Base-by-base conservation (phyloP, 2,888 invertebrate genomes). In the Drosophila nr. fundita region DNA sequence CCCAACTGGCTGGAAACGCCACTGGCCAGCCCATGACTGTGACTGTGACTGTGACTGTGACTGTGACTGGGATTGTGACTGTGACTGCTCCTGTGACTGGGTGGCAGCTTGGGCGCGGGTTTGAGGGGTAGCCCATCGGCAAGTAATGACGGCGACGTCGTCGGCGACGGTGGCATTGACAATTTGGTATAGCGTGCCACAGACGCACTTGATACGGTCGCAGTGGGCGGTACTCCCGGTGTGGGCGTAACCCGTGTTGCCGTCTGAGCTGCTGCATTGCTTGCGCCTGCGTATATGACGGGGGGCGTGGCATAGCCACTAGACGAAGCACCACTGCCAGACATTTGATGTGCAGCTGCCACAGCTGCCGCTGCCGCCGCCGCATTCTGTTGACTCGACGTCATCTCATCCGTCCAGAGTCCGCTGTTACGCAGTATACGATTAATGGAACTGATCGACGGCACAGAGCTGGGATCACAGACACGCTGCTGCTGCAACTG, bases 361-460 rank as follows among this genome's bases (percentile, higher is more conserved):
- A 93, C 92, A 34, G 89, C 82, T 21, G 85, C 83, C 1, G 92
- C 92, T 0, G 91, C 89, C 1, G 92, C 90, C 3, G 91, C 91
- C 18, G 92, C 92, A 34, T 92, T 92, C 60, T 93, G 93, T 72
- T 93, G 93, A 54, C 90, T 91, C 13, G 92, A 91, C 3, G 93
- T 92, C 91, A 93, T 92, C 71, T 95, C 95, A 77, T 96, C 96
- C 13, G 96, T 95, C 95, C 97, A 97, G 7, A 96, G 95, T 0
- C 97, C 97, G 73, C 97, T 97, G 93, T 97, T 97, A 76, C 98
- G 95, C 49, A 99, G 94, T 88, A 99, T 98, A 81, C 98, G 94
- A 94, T 99, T 99, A 68, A 99, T 98, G 1, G 98, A 98, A 74
- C 98, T 98, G 83, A 99, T 98, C 11, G 98, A 98, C 1, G 99